Percentiles rank a stretch among this genome's conserved stretches.
These are phyloP conservation scores for Erpornis zantholeuca DNA, from an alignment of 2,113 vertebrate species.

Conservation along the genomic window DNA sequence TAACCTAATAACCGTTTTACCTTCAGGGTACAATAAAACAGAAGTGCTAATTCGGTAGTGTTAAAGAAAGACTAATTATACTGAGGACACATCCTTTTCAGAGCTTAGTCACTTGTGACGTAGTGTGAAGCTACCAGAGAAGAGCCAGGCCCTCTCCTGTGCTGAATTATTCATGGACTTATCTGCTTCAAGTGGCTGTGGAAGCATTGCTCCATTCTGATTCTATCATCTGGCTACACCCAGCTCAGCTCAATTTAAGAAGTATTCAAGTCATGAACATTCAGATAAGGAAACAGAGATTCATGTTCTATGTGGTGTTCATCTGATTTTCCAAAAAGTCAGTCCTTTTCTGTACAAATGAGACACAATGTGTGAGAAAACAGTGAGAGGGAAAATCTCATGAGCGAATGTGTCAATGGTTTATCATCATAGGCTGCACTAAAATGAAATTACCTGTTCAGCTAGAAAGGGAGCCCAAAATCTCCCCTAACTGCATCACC, in stretches of 20 bases:
- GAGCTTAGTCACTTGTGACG: constrained; percentile 59
- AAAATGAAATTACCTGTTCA: background rate
- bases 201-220: constrained; percentile 14
- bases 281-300: background rate
- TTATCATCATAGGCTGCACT: background rate
- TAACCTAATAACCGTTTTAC: constrained; percentile 64
- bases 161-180: constrained; percentile 57
- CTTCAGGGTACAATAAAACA: constrained; percentile 65
- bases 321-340: background rate
- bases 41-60: constrained; percentile 59
- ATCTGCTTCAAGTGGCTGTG: background rate
- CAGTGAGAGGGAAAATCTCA: background rate
- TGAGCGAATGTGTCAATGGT: background rate
- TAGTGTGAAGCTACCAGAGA: constrained; percentile 21
- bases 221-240: background rate
- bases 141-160: background rate
- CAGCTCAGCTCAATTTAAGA: background rate
- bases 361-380: background rate
- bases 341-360: background rate
- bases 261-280: background rate
- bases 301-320: background rate
- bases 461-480: background rate
- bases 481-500: background rate
- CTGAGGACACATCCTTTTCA: constrained; percentile 31
- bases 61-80: constrained; percentile 70